phyloP scores from a whole-genome alignment of 2,113 vertebrate genomes.

The Meles meles region DNA sequence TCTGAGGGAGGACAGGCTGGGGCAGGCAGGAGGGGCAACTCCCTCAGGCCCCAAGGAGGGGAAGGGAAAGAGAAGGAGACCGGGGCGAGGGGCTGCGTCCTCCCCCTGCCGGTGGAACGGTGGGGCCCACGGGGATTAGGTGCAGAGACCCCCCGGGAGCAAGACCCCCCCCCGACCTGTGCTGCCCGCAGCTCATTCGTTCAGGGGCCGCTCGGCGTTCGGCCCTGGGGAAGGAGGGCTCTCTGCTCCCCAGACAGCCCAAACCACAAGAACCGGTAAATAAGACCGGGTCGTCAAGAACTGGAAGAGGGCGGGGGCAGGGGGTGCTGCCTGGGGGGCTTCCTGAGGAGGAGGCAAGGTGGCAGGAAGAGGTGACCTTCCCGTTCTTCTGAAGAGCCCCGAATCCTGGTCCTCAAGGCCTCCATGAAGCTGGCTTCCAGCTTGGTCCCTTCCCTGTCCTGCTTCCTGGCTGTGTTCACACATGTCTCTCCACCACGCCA shows the following conservation, averaged over 20 bases:
- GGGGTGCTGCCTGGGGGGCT: background rate
- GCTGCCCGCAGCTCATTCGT: background rate
- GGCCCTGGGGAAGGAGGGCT: background rate
- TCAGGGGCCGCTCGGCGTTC: background rate
- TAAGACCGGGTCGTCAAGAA: fast-evolving
- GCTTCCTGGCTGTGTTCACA: background rate
- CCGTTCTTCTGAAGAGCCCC: background rate
- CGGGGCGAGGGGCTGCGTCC: too few relatives aligned
- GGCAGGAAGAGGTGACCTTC: too few relatives aligned
- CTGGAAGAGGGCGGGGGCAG: background rate
- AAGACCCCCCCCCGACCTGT: fast-evolving
- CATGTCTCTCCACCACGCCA: fast-evolving
- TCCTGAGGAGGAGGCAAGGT: background rate
- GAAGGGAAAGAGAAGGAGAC: background rate
- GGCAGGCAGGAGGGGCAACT: background rate
- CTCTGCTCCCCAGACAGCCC: background rate
- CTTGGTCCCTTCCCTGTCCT: background rate
- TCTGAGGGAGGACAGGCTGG: background rate
- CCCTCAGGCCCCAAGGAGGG: background rate
- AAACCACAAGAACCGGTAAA: background rate
- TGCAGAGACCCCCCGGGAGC: background rate
- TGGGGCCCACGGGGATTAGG: background rate
- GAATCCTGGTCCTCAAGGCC: background rate
- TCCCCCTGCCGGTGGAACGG: background rate
- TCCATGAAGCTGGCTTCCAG: background rate